Conservation (phyloP, 1,140 invertebrate genomes). For the Drosophila kurseongensis region DNA sequence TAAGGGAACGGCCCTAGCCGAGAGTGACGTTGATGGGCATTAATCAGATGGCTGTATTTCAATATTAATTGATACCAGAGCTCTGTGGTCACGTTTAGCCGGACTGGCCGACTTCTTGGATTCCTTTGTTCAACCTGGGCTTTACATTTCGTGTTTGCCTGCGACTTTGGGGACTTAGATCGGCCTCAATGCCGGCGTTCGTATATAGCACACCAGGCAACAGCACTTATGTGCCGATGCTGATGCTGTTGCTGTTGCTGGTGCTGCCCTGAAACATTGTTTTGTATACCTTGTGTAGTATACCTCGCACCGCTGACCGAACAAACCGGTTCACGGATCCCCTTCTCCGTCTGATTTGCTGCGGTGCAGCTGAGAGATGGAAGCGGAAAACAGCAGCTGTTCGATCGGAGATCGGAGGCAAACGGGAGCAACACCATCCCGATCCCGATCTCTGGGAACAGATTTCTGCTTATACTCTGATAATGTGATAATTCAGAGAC, state of each 20-base stretch:
- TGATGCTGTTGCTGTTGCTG: conserved; percentile 14
- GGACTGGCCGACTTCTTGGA: conserved; percentile 15
- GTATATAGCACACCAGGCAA: not conserved
- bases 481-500: conserved; percentile 27
- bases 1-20: conserved; percentile 18
- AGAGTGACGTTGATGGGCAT: conserved; percentile 34
- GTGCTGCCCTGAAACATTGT: conserved; percentile 43
- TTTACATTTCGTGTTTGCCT: conserved; percentile 51
- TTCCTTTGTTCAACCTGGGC: conserved; percentile 42
- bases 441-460: conserved; percentile 21
- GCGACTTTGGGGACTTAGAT: conserved; percentile 22
- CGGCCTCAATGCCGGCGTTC: conserved; percentile 6
- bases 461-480: conserved; percentile 33
- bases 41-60: conserved; percentile 59
- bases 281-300: conserved; percentile 33
- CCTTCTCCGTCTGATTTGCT: conserved; percentile 1
- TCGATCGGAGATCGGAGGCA: conserved; percentile 14
- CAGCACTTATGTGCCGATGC: conserved; percentile 17
- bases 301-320: conserved; percentile 26
- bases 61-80: conserved; percentile 52
- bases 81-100: conserved; percentile 38
- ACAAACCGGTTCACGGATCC: conserved; percentile 63
- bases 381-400: conserved; percentile 54
- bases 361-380: conserved; percentile 27
- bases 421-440: conserved; percentile 17